Conservation (phyloP, 2,888 invertebrate genomes). For the Globia sparganii region DNA sequence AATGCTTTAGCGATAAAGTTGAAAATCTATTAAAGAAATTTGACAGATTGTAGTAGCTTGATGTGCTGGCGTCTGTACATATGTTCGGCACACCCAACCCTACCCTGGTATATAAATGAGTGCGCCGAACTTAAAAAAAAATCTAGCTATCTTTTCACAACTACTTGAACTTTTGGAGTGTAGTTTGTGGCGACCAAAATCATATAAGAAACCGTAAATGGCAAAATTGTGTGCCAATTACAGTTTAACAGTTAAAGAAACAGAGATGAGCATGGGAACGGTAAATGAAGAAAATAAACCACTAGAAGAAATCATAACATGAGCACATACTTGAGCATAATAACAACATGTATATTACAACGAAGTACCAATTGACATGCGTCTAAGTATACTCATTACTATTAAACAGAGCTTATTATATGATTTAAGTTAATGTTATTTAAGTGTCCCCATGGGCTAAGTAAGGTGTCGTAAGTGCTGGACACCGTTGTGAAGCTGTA, state of each 20-base stretch:
- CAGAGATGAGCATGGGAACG: not conserved
- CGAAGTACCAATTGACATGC: conserved; percentile 53
- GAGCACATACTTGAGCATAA: conserved; percentile 5
- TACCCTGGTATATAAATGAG: no score
- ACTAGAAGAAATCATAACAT: conserved; percentile 11
- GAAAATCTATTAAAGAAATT: no score
- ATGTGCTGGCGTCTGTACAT: no score
- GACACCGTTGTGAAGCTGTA: conserved; percentile 33
- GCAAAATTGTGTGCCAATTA: not conserved
- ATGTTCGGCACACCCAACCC: no score
- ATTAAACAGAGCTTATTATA: conserved; percentile 52
- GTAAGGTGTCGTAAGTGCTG: conserved; percentile 45
- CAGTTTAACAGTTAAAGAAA: not conserved
- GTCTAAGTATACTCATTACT: conserved; percentile 52
- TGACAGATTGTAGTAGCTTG: no score
- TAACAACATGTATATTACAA: conserved; percentile 34
- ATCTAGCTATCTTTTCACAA: no score
- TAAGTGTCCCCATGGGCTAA: conserved; percentile 47
- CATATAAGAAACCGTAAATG: no score
- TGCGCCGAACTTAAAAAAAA: no score
- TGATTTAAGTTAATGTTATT: conserved; percentile 51
- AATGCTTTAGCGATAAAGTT: no score
- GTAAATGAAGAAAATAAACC: not conserved
- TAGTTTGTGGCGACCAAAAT: no score
- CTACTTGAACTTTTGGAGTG: no score